phyloP scores from a whole-genome alignment of 2,888 invertebrate species.

The Luperina testacea region DNA sequence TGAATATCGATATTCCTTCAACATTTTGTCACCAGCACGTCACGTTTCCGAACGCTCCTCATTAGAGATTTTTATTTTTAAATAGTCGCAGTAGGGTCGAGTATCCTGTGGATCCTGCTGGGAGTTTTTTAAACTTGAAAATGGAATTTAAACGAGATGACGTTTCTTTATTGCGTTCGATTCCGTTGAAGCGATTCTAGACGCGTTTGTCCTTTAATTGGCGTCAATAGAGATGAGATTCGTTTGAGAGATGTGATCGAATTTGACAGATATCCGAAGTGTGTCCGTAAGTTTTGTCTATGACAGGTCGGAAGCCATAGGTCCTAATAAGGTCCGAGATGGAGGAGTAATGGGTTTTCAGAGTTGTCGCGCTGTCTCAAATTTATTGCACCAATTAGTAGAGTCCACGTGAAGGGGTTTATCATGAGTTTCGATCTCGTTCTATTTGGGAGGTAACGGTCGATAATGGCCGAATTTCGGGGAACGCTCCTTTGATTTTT shows the following conservation, averaged over 20 bases:
- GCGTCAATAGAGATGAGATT: conserved; percentile 79
- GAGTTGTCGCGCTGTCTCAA: conserved; percentile 82
- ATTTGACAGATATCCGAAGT: conserved; percentile 78
- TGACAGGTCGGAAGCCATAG: conserved; percentile 72
- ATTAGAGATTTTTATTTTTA: conserved; percentile 85
- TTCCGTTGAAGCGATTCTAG: conserved; percentile 75
- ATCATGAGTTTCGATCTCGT: conserved; percentile 83
- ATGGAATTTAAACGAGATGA: conserved; percentile 88
- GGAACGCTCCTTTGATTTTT: conserved; percentile 82
- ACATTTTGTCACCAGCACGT: conserved; percentile 86
- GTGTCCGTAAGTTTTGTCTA: conserved; percentile 74
- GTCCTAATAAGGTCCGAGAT: conserved; percentile 80
- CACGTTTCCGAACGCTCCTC: conserved; percentile 82
- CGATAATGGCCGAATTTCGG: conserved; percentile 87
- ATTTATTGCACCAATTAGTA: conserved; percentile 90
- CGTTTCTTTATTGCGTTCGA: conserved; percentile 80
- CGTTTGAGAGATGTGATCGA: conserved; percentile 69
- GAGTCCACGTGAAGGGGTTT: conserved; percentile 86
- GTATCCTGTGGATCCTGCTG: conserved; percentile 70
- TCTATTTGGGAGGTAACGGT: conserved; percentile 89
- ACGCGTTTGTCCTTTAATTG: conserved; percentile 77
- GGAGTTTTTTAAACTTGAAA: conserved; percentile 78
- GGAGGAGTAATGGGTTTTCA: conserved; percentile 77
- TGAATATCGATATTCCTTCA: conserved; percentile 74
- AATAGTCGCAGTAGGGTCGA: conserved; percentile 75